A percentile compares a stretch with the other conserved stretches of the same genome.
These are phyloP conservation scores for Anas capensis DNA, from an alignment of 2,797 vertebrate genomes.

Conservation along the genomic window DNA sequence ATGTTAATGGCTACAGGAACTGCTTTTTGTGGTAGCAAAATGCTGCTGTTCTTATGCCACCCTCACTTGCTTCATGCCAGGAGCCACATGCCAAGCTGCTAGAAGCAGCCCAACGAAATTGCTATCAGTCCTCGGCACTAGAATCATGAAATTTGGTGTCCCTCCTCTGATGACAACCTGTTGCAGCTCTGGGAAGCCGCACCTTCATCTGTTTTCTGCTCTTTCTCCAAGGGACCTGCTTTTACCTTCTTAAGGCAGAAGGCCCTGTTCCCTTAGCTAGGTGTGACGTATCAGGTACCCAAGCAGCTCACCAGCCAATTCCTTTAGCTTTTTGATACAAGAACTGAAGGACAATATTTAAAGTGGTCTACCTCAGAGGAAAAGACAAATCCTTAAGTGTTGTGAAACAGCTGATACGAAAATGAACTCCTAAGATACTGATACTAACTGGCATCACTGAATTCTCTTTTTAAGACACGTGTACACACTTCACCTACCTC, in stretches of 20 bases:
- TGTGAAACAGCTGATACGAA: neutral
- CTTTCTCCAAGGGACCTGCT: neutral
- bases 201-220: neutral
- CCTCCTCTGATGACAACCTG: neutral
- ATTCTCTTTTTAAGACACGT: neutral
- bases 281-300: neutral
- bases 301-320: neutral
- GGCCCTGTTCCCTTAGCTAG: neutral
- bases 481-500: fast-evolving
- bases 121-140: fast-evolving
- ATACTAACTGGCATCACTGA: neutral
- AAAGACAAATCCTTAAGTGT: neutral
- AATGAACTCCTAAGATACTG: neutral
- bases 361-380: neutral
- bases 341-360: neutral
- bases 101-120: neutral
- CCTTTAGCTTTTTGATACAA: neutral
- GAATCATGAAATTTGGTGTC: neutral
- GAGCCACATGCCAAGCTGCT: neutral
- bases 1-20: neutral
- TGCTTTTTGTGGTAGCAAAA: neutral
- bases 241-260: neutral
- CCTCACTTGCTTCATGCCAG: neutral
- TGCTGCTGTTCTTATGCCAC: neutral
- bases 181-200: neutral